These are phyloP conservation scores for Reticulitermes speratus DNA, from an alignment of 1,140 invertebrate genomes.

Conservation along the genomic window DNA sequence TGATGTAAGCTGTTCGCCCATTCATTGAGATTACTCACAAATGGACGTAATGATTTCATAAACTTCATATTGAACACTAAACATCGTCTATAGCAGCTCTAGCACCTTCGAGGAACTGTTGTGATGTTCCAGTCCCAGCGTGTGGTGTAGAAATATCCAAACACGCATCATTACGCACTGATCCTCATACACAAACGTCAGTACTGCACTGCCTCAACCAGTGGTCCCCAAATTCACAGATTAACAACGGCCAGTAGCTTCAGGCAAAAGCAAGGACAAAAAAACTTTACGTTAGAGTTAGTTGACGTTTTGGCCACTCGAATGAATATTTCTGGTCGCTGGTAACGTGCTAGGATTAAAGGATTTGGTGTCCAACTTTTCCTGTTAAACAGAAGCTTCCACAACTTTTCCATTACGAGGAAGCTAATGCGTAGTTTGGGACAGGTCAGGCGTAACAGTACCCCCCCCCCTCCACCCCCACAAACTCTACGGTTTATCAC, in stretches of 20 bases:
- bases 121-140: no score
- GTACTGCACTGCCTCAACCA: background rate
- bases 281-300: background rate
- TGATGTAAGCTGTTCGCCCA: no score
- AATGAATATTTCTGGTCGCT: background rate
- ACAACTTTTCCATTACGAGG: slow-evolving; percentile 8
- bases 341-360: slow-evolving; percentile 10
- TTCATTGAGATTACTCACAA: no score
- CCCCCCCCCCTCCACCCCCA: background rate
- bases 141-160: no score
- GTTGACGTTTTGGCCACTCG: background rate
- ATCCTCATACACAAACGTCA: no score
- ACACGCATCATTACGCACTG: no score
- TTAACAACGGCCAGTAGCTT: background rate
- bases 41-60: no score
- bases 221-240: background rate
- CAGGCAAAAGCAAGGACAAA: background rate
- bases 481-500: background rate
- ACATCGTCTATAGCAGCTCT: no score
- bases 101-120: no score
- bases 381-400: background rate
- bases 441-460: background rate
- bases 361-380: background rate
- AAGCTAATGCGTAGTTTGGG: background rate
- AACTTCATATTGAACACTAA: no score